Evolutionary conservation across 2,888 invertebrate species (phyloP).

Genomic region (Brachyptera putata): DNA sequence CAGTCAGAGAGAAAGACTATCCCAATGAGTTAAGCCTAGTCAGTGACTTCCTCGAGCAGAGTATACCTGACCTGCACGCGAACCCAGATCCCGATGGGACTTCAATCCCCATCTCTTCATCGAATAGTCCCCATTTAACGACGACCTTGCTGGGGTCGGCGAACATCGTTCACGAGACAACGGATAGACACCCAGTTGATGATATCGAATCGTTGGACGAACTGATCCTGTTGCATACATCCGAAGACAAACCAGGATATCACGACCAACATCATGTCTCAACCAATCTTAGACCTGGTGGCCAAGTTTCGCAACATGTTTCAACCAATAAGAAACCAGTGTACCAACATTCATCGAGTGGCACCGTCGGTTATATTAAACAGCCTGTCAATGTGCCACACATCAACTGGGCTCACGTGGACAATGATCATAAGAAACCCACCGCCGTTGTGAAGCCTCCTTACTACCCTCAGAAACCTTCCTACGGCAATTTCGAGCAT

Average conservation of each 20-base stretch:
- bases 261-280: too few species aligned
- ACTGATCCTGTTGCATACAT: background rate
- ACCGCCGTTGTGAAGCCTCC: background rate
- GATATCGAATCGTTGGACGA: background rate
- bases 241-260: too few species aligned
- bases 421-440: background rate
- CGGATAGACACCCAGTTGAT: background rate
- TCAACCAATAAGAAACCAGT: background rate
- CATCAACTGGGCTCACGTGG: background rate
- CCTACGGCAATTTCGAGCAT: background rate
- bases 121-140: too few species aligned
- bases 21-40: background rate
- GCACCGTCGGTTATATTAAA: slow-evolving; percentile 1
- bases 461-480: background rate
- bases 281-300: too few species aligned
- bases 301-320: too few species aligned
- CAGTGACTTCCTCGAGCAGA: background rate
- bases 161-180: background rate
- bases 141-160: background rate
- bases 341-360: background rate
- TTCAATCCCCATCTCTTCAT: too few species aligned
- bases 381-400: background rate
- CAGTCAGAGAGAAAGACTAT: background rate
- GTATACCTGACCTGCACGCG: background rate
- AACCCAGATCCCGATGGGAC: background rate